Evolutionary conservation across 2,113 vertebrate genomes (phyloP).

Genomic region (Vimba vimba): DNA sequence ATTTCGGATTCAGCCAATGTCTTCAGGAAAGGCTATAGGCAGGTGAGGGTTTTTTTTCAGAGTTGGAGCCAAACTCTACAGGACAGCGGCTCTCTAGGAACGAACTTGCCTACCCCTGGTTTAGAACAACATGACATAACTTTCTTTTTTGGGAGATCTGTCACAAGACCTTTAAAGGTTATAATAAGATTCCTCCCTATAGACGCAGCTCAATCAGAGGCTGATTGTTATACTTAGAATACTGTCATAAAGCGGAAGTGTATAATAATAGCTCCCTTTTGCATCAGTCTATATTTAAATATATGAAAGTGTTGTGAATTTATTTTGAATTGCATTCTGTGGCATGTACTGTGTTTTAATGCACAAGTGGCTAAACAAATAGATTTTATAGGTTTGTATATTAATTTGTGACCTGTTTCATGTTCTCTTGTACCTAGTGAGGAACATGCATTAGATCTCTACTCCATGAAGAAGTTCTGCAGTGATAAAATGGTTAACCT

Average conservation of each 20-base stretch:
- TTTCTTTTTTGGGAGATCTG: background rate
- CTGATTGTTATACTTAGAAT: no score
- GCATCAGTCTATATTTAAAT: background rate
- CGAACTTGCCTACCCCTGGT: no score
- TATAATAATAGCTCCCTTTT: background rate
- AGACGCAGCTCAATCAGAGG: no score
- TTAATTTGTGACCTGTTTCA: background rate
- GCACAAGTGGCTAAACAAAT: background rate
- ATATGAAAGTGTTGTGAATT: background rate
- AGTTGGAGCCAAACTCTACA: no score
- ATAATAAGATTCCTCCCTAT: no score
- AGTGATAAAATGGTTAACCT: conserved; percentile 85
- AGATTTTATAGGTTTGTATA: background rate
- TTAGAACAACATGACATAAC: background rate
- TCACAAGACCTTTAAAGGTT: background rate
- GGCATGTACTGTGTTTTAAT: background rate
- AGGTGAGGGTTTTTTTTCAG: no score
- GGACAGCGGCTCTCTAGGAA: no score
- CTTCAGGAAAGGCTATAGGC: no score
- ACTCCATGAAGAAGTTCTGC: conserved; percentile 93
- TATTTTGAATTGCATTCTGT: background rate
- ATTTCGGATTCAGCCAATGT: no score
- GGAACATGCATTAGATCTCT: conserved; percentile 90
- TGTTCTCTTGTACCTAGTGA: conserved; percentile 73
- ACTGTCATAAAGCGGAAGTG: no score